A percentile compares a stretch with the other conserved stretches of the same genome.
Conservation (phyloP, 1,140 invertebrate species). For the Aphaenogaster rudis region DNA sequence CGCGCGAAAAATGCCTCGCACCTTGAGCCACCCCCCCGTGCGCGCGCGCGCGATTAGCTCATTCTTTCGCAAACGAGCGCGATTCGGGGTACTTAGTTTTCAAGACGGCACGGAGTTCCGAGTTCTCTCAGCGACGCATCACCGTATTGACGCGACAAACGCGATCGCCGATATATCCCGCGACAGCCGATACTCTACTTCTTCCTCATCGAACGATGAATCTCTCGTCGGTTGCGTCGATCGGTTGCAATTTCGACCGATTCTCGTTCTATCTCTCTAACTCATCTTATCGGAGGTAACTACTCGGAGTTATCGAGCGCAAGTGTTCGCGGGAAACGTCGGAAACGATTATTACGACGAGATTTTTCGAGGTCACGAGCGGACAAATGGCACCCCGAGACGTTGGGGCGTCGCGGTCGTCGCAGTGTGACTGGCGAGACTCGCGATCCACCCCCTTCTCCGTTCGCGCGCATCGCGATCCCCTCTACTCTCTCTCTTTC, state of each 20-base stretch:
- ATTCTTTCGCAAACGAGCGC: slow-evolving; percentile 40
- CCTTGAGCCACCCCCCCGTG: slow-evolving; percentile 24
- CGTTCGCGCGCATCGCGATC: slow-evolving; percentile 52
- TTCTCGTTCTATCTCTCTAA: slow-evolving; percentile 18
- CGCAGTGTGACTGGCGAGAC: slow-evolving; percentile 86
- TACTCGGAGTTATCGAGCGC: not conserved
- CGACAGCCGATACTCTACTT: slow-evolving; percentile 3
- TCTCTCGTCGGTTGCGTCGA: not conserved
- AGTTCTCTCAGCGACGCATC: slow-evolving; percentile 36
- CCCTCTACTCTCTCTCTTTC: slow-evolving; percentile 68
- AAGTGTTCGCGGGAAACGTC: slow-evolving; percentile 31
- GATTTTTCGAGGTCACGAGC: slow-evolving; percentile 72
- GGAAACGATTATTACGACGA: slow-evolving; percentile 60
- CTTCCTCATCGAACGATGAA: slow-evolving; percentile 10
- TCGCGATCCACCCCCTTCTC: slow-evolving; percentile 78
- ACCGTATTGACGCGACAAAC: not conserved
- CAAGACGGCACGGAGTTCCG: not conserved
- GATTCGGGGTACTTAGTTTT: not conserved
- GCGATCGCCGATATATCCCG: not conserved
- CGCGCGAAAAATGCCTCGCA: slow-evolving; percentile 47
- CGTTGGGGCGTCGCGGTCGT: slow-evolving; percentile 85
- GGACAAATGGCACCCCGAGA: slow-evolving; percentile 83
- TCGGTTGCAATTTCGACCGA: not conserved
- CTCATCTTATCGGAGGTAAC: slow-evolving; percentile 39
- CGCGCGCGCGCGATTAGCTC: slow-evolving; percentile 50